Conservation (phyloP, 2,888 invertebrate species). For the Metopia argyrocephala region DNA sequence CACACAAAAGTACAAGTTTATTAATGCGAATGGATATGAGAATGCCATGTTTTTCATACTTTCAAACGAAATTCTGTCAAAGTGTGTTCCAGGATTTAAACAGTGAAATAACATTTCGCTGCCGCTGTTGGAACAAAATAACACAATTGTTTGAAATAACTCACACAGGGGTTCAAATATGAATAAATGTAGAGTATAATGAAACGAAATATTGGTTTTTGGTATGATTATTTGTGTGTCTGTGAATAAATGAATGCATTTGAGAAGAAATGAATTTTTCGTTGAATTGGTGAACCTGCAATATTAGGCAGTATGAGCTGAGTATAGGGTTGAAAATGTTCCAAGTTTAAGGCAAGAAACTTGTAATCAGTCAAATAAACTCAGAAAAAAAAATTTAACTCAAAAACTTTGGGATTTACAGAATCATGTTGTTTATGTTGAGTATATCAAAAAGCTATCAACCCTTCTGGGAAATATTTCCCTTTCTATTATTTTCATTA, state of each 20-base stretch:
- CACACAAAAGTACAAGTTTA: too few relatives aligned
- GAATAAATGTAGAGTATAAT: too few relatives aligned
- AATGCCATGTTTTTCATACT: too few relatives aligned
- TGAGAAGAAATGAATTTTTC: too few relatives aligned
- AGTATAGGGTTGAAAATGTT: conserved; percentile 5
- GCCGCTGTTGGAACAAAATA: neutral
- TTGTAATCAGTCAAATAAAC: conserved; percentile 9
- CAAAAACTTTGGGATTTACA: neutral
- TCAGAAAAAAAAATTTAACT: neutral
- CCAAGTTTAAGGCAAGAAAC: too few relatives aligned
- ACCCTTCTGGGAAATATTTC: neutral
- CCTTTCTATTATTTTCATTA: too few relatives aligned
- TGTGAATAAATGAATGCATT: too few relatives aligned
- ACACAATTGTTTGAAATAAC: conserved; percentile 22
- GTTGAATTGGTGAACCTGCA: too few relatives aligned
- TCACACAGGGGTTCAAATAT: conserved; percentile 12
- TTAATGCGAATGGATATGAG: too few relatives aligned
- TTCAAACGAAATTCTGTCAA: too few relatives aligned
- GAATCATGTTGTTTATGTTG: neutral
- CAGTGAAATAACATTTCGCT: neutral
- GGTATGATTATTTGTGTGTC: neutral
- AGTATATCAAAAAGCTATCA: conserved; percentile 20
- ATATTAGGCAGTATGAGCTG: neutral
- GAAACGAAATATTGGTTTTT: too few relatives aligned
- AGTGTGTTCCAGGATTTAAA: too few relatives aligned